These are phyloP conservation scores for Ennomos quercinarius DNA, from an alignment of 2,888 invertebrate species.

Conservation along the genomic window DNA sequence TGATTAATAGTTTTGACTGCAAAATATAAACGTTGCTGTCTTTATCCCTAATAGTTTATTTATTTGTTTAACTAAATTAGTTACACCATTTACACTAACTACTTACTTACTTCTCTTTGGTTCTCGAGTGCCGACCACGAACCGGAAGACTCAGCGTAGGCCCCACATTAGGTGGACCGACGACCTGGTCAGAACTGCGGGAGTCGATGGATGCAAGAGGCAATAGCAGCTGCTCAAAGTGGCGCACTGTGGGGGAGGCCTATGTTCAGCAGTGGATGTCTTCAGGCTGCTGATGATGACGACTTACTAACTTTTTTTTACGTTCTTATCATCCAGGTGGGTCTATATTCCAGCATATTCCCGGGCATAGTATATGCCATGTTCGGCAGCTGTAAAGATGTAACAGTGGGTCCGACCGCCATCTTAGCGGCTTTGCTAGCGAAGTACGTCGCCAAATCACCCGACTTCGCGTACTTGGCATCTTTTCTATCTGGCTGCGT, in stretches of 20 bases:
- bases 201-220: no score
- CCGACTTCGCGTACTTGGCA: constrained; percentile 89
- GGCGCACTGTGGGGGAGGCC: no score
- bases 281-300: no score
- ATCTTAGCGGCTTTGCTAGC: constrained; percentile 94
- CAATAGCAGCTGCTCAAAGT: no score
- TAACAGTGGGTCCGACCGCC: constrained; percentile 94
- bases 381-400: constrained; percentile 93
- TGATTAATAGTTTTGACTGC: no score
- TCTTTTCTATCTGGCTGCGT: constrained; percentile 91
- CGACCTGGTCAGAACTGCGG: no score
- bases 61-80: not conserved
- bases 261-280: no score
- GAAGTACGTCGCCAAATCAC: constrained; percentile 87
- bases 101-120: not conserved
- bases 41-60: not conserved
- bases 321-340: constrained; percentile 84
- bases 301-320: not conserved
- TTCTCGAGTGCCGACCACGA: no score
- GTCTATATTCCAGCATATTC: constrained; percentile 96
- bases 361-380: constrained; percentile 95
- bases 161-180: no score
- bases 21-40: no score
- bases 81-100: no score
- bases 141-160: no score